phyloP scores from a whole-genome alignment of 2,888 invertebrate genomes.

The Tupiocoris notatus region DNA sequence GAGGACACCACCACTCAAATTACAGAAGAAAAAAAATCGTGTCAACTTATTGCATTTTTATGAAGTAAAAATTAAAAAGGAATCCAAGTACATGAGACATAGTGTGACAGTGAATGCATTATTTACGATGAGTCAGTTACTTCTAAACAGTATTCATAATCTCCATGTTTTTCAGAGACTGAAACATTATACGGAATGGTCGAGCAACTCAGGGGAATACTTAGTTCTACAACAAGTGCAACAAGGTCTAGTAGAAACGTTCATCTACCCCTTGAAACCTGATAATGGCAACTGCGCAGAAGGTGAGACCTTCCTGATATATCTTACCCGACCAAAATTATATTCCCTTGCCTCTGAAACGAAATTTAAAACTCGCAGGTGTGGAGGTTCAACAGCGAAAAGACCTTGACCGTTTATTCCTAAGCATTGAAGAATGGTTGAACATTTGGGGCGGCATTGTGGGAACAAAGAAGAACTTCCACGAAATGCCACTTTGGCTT shows the following conservation, averaged over 20 bases:
- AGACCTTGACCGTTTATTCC: slow-evolving; percentile 43
- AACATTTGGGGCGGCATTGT: slow-evolving; percentile 66
- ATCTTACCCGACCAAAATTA: background rate
- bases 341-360: too few species aligned
- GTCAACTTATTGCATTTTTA: too few species aligned
- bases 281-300: slow-evolving; percentile 34
- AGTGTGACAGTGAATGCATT: too few species aligned
- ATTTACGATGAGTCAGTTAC: too few species aligned
- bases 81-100: too few species aligned
- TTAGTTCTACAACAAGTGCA: slow-evolving; percentile 71
- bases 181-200: slow-evolving; percentile 76
- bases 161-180: slow-evolving; percentile 54
- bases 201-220: slow-evolving; percentile 69
- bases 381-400: slow-evolving; percentile 7
- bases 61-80: too few species aligned
- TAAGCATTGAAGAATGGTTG: slow-evolving; percentile 65
- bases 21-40: too few species aligned
- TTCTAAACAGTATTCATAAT: too few species aligned
- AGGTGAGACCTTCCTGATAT: slow-evolving; percentile 16
- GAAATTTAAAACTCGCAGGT: background rate
- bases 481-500: slow-evolving; percentile 70
- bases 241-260: slow-evolving; percentile 67
- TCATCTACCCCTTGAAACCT: slow-evolving; percentile 55
- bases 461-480: slow-evolving; percentile 58
- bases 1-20: too few species aligned